Evolutionary conservation across 2,888 invertebrate genomes (phyloP).

Genomic region (Dascillus cervinus): DNA sequence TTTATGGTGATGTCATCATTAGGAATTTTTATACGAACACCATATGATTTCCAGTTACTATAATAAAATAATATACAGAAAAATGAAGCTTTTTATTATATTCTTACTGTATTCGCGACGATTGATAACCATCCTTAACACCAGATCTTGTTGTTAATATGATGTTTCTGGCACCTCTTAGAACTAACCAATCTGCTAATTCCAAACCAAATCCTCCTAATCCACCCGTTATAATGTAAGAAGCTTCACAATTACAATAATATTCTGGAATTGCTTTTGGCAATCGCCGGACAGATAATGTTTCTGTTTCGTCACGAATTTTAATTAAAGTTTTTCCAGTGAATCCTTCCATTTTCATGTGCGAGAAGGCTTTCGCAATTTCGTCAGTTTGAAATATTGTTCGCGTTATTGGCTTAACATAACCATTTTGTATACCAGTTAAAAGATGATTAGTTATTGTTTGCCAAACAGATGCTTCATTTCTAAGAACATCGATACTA

Average conservation of each 20-base stretch:
- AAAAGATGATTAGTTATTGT: too few species aligned
- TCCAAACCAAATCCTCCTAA: conserved; percentile 90
- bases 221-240: conserved; percentile 65
- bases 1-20: conserved; percentile 60
- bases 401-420: conserved; percentile 59
- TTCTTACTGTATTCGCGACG: conserved; percentile 55
- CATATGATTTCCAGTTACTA: conserved; percentile 63
- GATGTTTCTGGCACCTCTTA: conserved; percentile 70
- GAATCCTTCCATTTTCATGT: conserved; percentile 63
- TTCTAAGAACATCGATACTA: too few species aligned
- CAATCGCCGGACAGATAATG: conserved; percentile 30
- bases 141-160: conserved; percentile 77
- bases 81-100: neutral
- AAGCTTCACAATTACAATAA: conserved; percentile 37
- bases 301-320: conserved; percentile 31
- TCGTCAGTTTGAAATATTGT: conserved; percentile 58
- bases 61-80: neutral
- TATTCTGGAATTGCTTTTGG: conserved; percentile 35
- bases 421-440: conserved; percentile 53
- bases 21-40: conserved; percentile 56
- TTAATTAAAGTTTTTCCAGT: conserved; percentile 61
- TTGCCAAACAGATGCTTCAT: too few species aligned
- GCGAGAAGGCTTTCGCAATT: conserved; percentile 63
- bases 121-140: conserved; percentile 74
- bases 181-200: conserved; percentile 75